Base-by-base conservation (phyloP, 2,113 vertebrate species). In the Rhabdornis inornatus region DNA sequence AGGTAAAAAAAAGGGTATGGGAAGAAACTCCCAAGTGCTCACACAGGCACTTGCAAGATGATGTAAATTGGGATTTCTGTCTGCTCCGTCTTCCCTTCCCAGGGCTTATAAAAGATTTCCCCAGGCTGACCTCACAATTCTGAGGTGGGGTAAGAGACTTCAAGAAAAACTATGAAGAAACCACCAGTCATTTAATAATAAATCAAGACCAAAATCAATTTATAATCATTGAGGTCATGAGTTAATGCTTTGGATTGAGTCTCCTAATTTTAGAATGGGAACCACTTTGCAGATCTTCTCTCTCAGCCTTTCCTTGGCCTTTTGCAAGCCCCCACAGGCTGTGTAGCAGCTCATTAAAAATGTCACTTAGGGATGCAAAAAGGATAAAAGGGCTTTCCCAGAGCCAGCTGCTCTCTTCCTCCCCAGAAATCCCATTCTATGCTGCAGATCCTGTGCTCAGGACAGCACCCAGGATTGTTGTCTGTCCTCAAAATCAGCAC, bases 361-460 rank as follows among this genome's bases (percentile, higher is more conserved):
- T 25, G 22, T 6, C 15, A 31, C 6, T 82, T 35, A 6, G 49
- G 60, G 83, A 25, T 56, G 40, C 30, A 65, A 37, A 63, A 75
- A 28, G 40, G 10, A 33, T 37, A 18, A 72, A 81, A 77, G 30
- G 18, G 12, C 30, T 77, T 55, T 39, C 65, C 39, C 12, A 17
- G 53, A 60, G 22, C 22, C 12, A 77, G 1, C n/a, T 75, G 42
- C 33, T 31, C 15, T n/a, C 24, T 64, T 25, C 9, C 20, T 61
- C 23, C 40, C 52, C 52, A 20, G 13, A 24, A 15, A n/a, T 35
- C 13, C 31, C 35, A 6, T 16, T 33, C 13, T 22, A 0, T 0
- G 0, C 42, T 40, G 40, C 63, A 80, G 60, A 28, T 69, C 40
- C 71, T 23, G 40, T 9, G 40, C 20, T 69, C 33, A 10, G 81